A percentile compares a stretch with the other conserved stretches of the same genome.
phyloP scores from a whole-genome alignment of 2,797 vertebrate genomes.

The Phylloscopus collybita region DNA sequence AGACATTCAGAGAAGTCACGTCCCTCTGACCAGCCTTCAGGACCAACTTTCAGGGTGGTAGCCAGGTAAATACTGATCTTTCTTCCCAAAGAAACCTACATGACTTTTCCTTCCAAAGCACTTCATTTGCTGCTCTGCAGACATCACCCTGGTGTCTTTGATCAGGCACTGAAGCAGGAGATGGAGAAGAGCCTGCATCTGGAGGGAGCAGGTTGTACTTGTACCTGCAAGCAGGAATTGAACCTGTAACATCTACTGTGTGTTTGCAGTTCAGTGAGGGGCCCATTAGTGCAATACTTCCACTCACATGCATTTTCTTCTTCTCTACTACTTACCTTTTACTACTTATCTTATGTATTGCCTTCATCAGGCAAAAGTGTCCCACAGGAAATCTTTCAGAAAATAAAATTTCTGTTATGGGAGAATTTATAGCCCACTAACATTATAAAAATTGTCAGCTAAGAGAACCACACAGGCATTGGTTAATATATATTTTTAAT shows the following conservation, averaged over 20 bases:
- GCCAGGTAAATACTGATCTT: neutral
- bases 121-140: neutral
- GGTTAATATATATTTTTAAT: neutral
- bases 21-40: neutral
- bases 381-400: constrained; percentile 26
- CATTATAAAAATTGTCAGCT: neutral
- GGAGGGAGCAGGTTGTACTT: neutral
- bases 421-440: constrained; percentile 3
- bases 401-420: neutral
- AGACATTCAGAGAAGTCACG: neutral
- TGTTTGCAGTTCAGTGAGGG: neutral
- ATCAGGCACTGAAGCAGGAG: neutral
- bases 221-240: neutral
- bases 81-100: neutral
- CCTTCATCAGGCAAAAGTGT: neutral
- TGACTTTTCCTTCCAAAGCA: neutral
- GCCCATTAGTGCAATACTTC: neutral
- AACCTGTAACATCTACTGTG: accelerated
- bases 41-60: too few species aligned
- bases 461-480: neutral
- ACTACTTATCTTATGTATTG: constrained; percentile 19
- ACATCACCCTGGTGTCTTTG: neutral
- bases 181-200: neutral
- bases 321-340: neutral
- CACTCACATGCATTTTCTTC: neutral